phyloP scores from a whole-genome alignment of 2,888 invertebrate species.

The Isotomurus palustris region DNA sequence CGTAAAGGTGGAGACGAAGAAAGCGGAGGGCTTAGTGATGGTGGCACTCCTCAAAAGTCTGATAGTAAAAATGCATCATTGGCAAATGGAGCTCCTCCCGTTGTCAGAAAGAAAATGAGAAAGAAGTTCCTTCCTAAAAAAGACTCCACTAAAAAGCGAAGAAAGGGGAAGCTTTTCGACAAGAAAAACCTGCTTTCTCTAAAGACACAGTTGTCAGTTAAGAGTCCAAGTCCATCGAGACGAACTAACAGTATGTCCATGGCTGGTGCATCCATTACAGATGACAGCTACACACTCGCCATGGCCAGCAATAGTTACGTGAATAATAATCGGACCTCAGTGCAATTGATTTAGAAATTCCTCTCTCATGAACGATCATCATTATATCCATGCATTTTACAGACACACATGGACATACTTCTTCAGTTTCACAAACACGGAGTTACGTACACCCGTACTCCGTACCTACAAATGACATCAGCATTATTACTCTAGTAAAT shows the following conservation, averaged over 20 bases:
- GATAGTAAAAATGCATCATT: slow-evolving; percentile 2
- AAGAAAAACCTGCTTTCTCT: slow-evolving; percentile 40
- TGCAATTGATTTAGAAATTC: slow-evolving; percentile 24
- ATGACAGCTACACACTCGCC: slow-evolving; percentile 23
- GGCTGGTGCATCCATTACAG: slow-evolving; percentile 30
- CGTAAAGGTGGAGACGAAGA: slow-evolving; percentile 33
- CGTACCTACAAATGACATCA: no score
- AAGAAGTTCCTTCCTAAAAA: slow-evolving; percentile 45
- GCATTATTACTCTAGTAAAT: no score
- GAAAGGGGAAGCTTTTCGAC: slow-evolving; percentile 42
- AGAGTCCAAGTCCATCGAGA: slow-evolving; percentile 41
- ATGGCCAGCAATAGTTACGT: slow-evolving; percentile 7
- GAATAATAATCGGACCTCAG: slow-evolving; percentile 19
- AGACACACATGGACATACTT: no score
- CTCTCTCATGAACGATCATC: no score
- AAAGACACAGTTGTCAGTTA: slow-evolving; percentile 36
- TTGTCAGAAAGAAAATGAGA: slow-evolving; percentile 41
- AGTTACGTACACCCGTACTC: no score
- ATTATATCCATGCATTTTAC: no score
- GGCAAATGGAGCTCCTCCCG: slow-evolving; percentile 38
- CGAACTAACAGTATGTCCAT: slow-evolving; percentile 41
- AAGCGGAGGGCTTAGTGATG: slow-evolving; percentile 18
- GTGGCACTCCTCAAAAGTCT: slow-evolving; percentile 18
- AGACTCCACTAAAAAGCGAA: slow-evolving; percentile 42
- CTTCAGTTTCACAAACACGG: no score